Evolutionary conservation across 2,888 invertebrate genomes (phyloP).

Genomic region (Macrophya annulata): DNA sequence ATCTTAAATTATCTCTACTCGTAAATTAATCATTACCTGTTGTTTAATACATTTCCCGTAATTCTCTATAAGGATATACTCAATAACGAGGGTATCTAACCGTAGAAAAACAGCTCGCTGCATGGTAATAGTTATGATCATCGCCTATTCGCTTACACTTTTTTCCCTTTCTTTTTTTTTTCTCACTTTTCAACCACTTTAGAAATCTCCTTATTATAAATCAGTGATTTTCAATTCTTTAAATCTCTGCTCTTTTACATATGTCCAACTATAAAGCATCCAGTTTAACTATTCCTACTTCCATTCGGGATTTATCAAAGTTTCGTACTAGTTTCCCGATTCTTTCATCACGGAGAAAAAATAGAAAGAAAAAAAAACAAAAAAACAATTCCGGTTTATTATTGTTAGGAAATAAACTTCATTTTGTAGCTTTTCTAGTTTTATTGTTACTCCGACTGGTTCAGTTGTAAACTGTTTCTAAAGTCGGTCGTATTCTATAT

Average conservation of each 20-base stretch:
- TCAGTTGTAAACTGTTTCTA: slow-evolving; percentile 33
- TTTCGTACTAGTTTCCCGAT: slow-evolving; percentile 11
- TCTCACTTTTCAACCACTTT: background rate
- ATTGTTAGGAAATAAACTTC: slow-evolving; percentile 30
- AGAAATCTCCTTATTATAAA: background rate
- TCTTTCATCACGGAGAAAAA: slow-evolving; percentile 15
- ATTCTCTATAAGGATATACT: slow-evolving; percentile 29
- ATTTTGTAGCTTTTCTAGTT: slow-evolving; percentile 43
- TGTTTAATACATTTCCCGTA: slow-evolving; percentile 22
- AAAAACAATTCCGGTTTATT: slow-evolving; percentile 29
- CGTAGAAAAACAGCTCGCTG: background rate
- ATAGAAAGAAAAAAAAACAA: too few relatives aligned
- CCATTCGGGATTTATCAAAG: background rate
- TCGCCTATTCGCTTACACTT: background rate
- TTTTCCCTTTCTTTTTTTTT: background rate
- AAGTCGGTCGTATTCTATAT: background rate
- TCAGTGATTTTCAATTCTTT: background rate
- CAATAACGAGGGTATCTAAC: background rate
- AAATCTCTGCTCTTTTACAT: background rate
- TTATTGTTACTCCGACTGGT: slow-evolving; percentile 18
- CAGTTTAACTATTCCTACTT: background rate
- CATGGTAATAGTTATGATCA: background rate
- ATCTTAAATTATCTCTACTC: slow-evolving; percentile 60
- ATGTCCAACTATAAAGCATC: background rate
- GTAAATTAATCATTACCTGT: slow-evolving; percentile 62